Base-by-base conservation (phyloP, 2,888 invertebrate genomes). In the Drosophila lacicola region DNA sequence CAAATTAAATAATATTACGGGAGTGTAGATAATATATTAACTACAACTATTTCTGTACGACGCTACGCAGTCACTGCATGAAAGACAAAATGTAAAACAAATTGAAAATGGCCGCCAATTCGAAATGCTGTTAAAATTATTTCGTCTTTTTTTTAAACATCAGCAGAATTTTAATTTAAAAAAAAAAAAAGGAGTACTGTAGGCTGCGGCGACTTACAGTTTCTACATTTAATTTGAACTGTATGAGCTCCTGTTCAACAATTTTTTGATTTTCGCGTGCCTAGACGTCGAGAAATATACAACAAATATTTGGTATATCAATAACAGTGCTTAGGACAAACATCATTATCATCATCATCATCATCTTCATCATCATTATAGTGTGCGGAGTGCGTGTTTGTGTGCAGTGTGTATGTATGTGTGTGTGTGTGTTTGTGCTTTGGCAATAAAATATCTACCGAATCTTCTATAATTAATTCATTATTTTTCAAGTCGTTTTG, bases 361-460 rank as follows among this genome's bases (percentile, higher is more conserved):
- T 51, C 41, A 17, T 56, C 13, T 49, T 51, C 8, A 29, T 51
- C 19, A 49, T 54, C 33, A 14, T 44, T 8, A 44, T 13, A n/a
- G 13, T 53, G 34, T 54, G 44, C n/a, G 21, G 3, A 21, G 44
- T 34, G 14, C 29, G 44, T 54, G 41, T 73, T 10, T 37, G 42
- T 51, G 45, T 58, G 55, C 21, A 1, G 21, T 70, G 68, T 64
- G 63, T 50, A 34, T 54, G 14, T 66, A 51, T 62, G 53, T 69
- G 47, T 45, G 44, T 55, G 44, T 51, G 51, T 74, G 67, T 60
- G 37, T 68, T 34, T 65, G 55, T 68, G 62, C 44, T 45, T 67
- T 44, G 54, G 68, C 64, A 72, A 89, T 89, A 91, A 91, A 91
- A 91, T 90, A 82, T 92, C 91, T 92, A 91, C 91, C 91, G 91